These are phyloP conservation scores for Sycophila texana DNA, from an alignment of 2,888 invertebrate species.

Conservation along the genomic window DNA sequence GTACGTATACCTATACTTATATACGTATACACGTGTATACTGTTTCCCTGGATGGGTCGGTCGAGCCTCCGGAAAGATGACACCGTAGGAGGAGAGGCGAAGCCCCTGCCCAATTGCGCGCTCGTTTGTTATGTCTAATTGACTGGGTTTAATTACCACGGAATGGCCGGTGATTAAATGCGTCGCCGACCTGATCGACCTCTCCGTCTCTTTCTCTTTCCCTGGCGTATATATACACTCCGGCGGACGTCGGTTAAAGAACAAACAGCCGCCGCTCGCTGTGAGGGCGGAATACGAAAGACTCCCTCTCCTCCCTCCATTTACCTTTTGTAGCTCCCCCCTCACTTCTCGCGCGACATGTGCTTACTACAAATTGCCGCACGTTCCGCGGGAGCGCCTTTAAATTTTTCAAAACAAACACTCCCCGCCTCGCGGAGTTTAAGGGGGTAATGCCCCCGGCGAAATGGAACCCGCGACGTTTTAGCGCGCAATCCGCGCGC, in stretches of 20 bases:
- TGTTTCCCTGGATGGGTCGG: not conserved
- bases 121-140: slow-evolving; percentile 61
- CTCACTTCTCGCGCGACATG: too few species aligned
- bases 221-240: too few species aligned
- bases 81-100: slow-evolving; percentile 33
- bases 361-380: not conserved
- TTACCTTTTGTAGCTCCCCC: too few species aligned
- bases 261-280: too few species aligned
- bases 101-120: slow-evolving; percentile 57
- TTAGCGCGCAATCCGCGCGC: not conserved
- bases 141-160: slow-evolving; percentile 59
- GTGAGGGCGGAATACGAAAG: not conserved
- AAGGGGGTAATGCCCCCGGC: not conserved
- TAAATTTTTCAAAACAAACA: not conserved
- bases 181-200: not conserved
- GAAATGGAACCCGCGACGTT: not conserved
- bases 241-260: too few species aligned
- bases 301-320: not conserved
- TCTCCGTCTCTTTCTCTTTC: not conserved
- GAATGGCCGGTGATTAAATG: slow-evolving; percentile 26
- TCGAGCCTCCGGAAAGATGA: slow-evolving; percentile 38
- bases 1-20: too few species aligned
- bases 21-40: too few species aligned
- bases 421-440: too few species aligned
- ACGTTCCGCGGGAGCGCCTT: not conserved